phyloP scores from a whole-genome alignment of 2,888 invertebrate species.

The Drosophila formosana region DNA sequence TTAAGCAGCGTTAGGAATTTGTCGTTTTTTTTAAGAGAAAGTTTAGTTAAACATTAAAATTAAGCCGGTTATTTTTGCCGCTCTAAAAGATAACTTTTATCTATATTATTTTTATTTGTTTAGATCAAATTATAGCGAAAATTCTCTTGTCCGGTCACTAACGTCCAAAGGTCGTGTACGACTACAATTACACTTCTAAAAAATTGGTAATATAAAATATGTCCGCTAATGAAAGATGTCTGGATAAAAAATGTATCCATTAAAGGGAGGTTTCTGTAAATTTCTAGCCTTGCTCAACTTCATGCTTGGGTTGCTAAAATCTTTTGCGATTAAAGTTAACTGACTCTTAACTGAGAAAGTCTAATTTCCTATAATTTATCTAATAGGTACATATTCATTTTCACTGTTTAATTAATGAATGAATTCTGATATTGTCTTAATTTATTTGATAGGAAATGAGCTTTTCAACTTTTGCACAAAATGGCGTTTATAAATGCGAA shows the following conservation, averaged over 20 bases:
- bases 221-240: background rate
- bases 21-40: too few species aligned
- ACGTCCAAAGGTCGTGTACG: too few species aligned
- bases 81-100: too few species aligned
- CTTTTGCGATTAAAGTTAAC: background rate
- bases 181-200: too few species aligned
- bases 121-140: too few species aligned
- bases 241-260: background rate
- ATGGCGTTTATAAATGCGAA: background rate
- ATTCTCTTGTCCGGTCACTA: too few species aligned
- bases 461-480: background rate
- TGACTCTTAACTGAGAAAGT: background rate
- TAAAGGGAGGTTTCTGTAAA: too few species aligned
- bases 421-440: background rate
- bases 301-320: constrained; percentile 1
- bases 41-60: too few species aligned
- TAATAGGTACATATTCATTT: background rate
- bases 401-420: background rate
- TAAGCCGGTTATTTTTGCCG: too few species aligned
- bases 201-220: too few species aligned
- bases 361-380: background rate
- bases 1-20: constrained; percentile 3
- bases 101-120: too few species aligned
- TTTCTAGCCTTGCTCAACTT: background rate
- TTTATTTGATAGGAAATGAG: background rate